These are phyloP conservation scores for Sinella curviseta DNA, from an alignment of 1,140 invertebrate genomes.

Conservation along the genomic window DNA sequence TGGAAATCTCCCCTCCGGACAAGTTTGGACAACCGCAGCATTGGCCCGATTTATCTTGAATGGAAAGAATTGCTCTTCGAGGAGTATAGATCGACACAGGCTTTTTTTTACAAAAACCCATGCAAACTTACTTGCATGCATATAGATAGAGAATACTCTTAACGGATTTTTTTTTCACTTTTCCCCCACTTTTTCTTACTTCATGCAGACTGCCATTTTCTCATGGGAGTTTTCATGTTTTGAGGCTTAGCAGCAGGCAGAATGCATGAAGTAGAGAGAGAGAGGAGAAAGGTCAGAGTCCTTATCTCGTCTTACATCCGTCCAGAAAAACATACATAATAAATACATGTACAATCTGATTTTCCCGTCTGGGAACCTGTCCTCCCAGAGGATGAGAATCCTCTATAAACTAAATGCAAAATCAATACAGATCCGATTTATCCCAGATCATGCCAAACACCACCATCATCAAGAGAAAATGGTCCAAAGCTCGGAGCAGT, in stretches of 20 bases:
- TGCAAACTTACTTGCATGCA: too few species aligned
- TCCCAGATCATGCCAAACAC: constrained; percentile 32
- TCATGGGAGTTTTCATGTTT: not conserved
- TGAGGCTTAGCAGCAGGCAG: not conserved
- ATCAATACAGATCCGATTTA: constrained; percentile 16
- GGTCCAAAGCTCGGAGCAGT: too few species aligned
- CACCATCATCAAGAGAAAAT: not conserved
- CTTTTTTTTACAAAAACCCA: too few species aligned
- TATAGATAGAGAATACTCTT: too few species aligned
- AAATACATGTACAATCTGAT: not conserved
- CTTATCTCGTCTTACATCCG: not conserved
- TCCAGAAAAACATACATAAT: not conserved
- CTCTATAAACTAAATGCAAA: constrained; percentile 53
- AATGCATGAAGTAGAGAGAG: too few species aligned
- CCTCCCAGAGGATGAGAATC: constrained; percentile 55
- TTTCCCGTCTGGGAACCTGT: not conserved
- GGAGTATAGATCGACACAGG: too few species aligned
- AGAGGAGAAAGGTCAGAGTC: constrained; percentile 1
- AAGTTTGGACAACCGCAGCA: too few species aligned
- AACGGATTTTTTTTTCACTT: not conserved
- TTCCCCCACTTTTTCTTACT: not conserved
- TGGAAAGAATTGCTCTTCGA: too few species aligned
- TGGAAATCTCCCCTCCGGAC: too few species aligned
- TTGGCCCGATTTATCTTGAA: too few species aligned
- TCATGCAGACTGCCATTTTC: not conserved